Evolutionary conservation across 2,797 vertebrate genomes (phyloP).

Genomic region (Alcedo atthis): DNA sequence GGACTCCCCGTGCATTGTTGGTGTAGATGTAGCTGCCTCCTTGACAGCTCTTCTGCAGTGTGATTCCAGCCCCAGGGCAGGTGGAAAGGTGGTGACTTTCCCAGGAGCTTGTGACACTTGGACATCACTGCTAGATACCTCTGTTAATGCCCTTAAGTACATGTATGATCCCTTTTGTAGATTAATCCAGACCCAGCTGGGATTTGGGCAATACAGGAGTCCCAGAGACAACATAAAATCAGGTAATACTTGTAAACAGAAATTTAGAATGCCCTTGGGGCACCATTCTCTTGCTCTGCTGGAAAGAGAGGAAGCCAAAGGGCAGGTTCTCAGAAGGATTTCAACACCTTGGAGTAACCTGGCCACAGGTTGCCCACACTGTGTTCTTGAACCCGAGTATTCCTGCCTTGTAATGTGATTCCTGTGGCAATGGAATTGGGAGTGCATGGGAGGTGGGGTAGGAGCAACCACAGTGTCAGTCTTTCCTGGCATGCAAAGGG

Average conservation of each 20-base stretch:
- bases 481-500: neutral
- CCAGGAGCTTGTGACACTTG: neutral
- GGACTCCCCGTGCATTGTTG: neutral
- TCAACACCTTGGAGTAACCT: neutral
- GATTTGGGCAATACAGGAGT: neutral
- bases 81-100: neutral
- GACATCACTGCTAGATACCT: neutral
- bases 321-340: neutral
- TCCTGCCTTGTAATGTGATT: neutral
- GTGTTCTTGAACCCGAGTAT: neutral
- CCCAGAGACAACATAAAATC: neutral
- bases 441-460: neutral
- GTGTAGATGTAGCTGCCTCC: neutral
- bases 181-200: neutral
- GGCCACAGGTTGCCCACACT: rapidly evolving
- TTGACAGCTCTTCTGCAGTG: neutral
- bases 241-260: too few species aligned
- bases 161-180: neutral
- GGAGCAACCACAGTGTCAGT: neutral
- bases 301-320: neutral
- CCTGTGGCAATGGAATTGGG: neutral
- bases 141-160: rapidly evolving
- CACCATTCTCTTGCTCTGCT: neutral
- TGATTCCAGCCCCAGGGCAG: neutral
- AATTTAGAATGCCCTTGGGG: neutral